Evolutionary conservation across 2,113 vertebrate genomes (phyloP), one percentile per base, ranked within the genome.

Genomic region (Puntigrus tetrazona): DNA sequence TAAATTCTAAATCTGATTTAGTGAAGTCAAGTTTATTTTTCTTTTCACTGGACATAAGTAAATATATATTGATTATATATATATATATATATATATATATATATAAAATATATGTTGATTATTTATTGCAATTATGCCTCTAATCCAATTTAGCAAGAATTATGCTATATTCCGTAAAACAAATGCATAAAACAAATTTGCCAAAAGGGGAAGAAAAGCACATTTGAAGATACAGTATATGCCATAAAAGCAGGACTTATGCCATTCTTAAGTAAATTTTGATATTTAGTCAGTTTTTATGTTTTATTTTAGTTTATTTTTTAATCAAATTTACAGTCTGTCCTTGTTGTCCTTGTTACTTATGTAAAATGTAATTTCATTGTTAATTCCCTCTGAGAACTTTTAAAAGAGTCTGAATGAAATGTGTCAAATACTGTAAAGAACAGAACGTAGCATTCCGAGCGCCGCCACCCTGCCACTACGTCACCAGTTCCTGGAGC

Each of bases 401-500:
- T 76, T 79, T 47, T 86, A 7, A 63, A 83, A 18, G 50, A 83
- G 69, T 57, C 73, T 63, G 22, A 9, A 41, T 52, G 83, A 86
- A 79, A 45, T 82, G 16, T 52, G 73, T 90, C 55, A 82, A 63
- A 74, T 89, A 92, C 90, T 84, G 88, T 93, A 91, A 92, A 92
- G 81, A 81, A 84, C 70, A 47, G 29, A 22, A 78, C 36, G 43
- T 7, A 38, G 43, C 82, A 84, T 88, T 84, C 78, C 84, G 47
- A 36, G 74, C 43, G 59, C 67, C 57, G 47, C 81, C 81, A 84
- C 88, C 92, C 90, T 89, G 84, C 90, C 91, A 90, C 90, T 92
- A 88, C 91, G 81, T 91, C 92, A 91, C 81, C 81, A 52, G 88
- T 92, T 89, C 90, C 87, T 86, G 3, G 45, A 88, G 87, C 45